Conservation (phyloP, 2,888 invertebrate genomes). For the Thumatha senex region DNA sequence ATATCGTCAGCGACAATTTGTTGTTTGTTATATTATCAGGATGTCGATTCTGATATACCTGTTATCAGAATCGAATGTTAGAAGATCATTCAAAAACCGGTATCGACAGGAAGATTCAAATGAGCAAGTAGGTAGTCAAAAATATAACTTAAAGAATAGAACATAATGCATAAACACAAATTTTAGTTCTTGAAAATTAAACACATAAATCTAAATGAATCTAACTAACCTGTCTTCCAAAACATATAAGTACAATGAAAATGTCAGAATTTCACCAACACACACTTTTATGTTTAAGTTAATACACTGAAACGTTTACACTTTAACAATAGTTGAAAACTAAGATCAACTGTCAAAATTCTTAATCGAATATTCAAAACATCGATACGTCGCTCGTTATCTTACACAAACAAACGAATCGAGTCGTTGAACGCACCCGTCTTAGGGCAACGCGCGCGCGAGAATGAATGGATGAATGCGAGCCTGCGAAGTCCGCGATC, state of each 20-base stretch:
- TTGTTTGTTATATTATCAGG: constrained; percentile 23
- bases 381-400: constrained; percentile 47
- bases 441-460: constrained; percentile 62
- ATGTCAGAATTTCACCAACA: constrained; percentile 24
- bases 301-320: constrained; percentile 29
- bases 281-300: constrained; percentile 20
- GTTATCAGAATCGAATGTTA: constrained; percentile 44
- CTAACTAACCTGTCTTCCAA: constrained; percentile 28
- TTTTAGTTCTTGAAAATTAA: too few species aligned
- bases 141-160: constrained; percentile 22
- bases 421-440: constrained; percentile 57
- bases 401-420: constrained; percentile 28
- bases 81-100: constrained; percentile 49
- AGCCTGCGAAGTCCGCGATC: constrained; percentile 10
- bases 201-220: constrained; percentile 12
- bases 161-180: too few species aligned
- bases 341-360: constrained; percentile 20
- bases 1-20: constrained; percentile 15
- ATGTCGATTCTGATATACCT: neutral
- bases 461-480: constrained; percentile 61
- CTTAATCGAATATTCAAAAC: constrained; percentile 41
- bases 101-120: constrained; percentile 33
- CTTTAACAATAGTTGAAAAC: constrained; percentile 22
- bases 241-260: constrained; percentile 7
- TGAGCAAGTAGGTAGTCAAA: constrained; percentile 28